Base-by-base conservation (phyloP, 2,113 vertebrate genomes). In the Carassius auratus region DNA sequence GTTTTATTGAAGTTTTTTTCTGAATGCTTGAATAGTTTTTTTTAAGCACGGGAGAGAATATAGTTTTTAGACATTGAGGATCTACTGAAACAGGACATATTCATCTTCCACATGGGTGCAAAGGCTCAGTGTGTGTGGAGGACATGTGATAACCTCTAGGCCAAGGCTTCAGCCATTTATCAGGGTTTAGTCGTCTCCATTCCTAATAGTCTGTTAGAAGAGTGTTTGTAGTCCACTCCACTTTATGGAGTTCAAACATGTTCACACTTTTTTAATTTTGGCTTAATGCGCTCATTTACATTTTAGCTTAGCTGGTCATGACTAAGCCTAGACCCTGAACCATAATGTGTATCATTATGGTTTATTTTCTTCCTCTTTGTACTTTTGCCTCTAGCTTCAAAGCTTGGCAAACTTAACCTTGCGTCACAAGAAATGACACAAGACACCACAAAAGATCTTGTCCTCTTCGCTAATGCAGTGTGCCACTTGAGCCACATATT, bases 361-460 rank as follows among this genome's bases (percentile, higher is more conserved):
- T 36, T 80, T 36, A 73, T 62, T 23, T 61, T 77, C 9, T 33
- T 61, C 19, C 17, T 0, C 26, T 57, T 61, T 0, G 5, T 48
- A 30, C 78, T 71, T 9, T 84, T 21, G 87, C 78, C 73, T 76
- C 13, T 81, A 73, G 87, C 78, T 62, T 23, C 42, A 36, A 78
- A 76, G 78, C 80, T 76, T 5, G 19, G n/a, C 52, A 62, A 61
- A 45, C 33, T 78, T 88, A 77, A 83, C 84, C 85, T 85, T 84
- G 81, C 5, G 12, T 86, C 74, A 69, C 33, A 55, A 61, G 48
- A 55, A 23, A 71, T 83, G 73, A 82, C 68, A 71, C 48, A 15
- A 81, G 73, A 61, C 59, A 36, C 30, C 33, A 36, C n/a, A 19
- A 36, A 68, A 75, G 69, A 14, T 36, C 14, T 55, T 33, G 42